A percentile compares a stretch with the other conserved stretches of the same genome.
These are phyloP conservation scores for Pristionchus pacificus DNA, from an alignment of 1,140 invertebrate genomes.

Conservation along the genomic window DNA sequence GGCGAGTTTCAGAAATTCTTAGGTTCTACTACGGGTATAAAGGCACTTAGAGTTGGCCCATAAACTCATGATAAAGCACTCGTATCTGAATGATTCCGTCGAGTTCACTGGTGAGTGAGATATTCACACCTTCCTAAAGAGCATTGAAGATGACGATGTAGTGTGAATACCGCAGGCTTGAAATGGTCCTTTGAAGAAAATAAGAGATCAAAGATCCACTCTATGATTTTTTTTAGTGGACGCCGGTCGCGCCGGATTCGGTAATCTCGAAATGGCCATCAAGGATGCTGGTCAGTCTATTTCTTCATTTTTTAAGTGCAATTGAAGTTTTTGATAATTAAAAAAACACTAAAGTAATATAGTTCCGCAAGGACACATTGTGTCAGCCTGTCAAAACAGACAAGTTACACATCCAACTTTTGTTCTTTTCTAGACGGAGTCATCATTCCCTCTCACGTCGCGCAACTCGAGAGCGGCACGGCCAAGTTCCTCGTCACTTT, in stretches of 20 bases:
- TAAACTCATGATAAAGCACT: no score
- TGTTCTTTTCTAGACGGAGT: no score
- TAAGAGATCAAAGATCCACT: no score
- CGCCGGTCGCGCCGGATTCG: constrained; percentile 61
- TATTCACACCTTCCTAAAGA: no score
- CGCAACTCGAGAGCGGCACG: constrained; percentile 50
- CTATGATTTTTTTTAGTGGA: constrained; percentile 60
- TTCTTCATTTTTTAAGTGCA: constrained; percentile 50
- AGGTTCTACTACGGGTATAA: no score
- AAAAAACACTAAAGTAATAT: constrained; percentile 40
- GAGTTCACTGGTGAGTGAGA: constrained; percentile 53
- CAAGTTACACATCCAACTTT: no score
- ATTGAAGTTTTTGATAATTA: constrained; percentile 46
- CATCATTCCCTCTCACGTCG: constrained; percentile 56
- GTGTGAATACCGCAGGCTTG: no score
- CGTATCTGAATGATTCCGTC: constrained; percentile 54
- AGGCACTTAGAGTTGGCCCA: no score
- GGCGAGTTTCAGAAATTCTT: constrained; percentile 21
- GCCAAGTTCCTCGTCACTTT: constrained; percentile 57
- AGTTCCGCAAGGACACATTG: not conserved
- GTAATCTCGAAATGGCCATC: constrained; percentile 61
- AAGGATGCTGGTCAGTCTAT: no score
- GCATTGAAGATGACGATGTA: no score
- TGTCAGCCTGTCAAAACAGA: not conserved
- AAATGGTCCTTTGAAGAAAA: no score